Base-by-base conservation (phyloP, 2,888 invertebrate species). In the Drosophila mulleri region DNA sequence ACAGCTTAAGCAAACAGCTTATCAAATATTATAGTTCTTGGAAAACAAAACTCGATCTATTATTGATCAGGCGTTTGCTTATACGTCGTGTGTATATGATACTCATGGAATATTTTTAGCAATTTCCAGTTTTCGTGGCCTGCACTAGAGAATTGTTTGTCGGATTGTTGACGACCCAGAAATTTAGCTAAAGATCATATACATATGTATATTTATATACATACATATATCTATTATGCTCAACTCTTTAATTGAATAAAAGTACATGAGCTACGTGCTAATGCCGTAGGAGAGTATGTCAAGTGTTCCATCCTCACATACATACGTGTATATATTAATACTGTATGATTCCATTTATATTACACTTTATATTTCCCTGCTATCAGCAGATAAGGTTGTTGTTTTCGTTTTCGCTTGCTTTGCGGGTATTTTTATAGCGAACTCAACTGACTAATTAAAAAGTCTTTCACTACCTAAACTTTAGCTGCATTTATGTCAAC, bases 71-170 rank as follows among this genome's bases (percentile, higher is more conserved):
- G 16, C 37, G 16, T 37, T 37, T 37, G 37, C 6, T 37, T 37
- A 16, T 14, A 37, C 6, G 16, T 6, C 16, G 2, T 16, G 4
- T 20, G 1, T 23, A 14, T 47, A n/a, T 11, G 11, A 2, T 47
- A 48, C n/a, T n/a, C 48, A n/a, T 29, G 48, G 29, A 48, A 48
- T 52, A 35, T 35, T 52, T 50, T 52, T 20, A 35, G 50, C 32
- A 35, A 14, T 35, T 52, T 52, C 52, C 35, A 52, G 52, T 52
- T 52, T 52, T 20, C 29, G 32, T 3, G 9, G 14, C 14, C 37
- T 37, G 16, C 37, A 6, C 37, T 37, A 37, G 37, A 37, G 23
- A 16, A 26, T 16, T 52, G 52, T 35, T 35, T 52, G 52, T 2
- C 14, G 23, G 52, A 14, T 37, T 52, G 52, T 14, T 37, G 35